Evolutionary conservation across 2,113 vertebrate species (phyloP), one percentile per base, ranked within the genome.

Genomic region (Nesogale talazaci): DNA sequence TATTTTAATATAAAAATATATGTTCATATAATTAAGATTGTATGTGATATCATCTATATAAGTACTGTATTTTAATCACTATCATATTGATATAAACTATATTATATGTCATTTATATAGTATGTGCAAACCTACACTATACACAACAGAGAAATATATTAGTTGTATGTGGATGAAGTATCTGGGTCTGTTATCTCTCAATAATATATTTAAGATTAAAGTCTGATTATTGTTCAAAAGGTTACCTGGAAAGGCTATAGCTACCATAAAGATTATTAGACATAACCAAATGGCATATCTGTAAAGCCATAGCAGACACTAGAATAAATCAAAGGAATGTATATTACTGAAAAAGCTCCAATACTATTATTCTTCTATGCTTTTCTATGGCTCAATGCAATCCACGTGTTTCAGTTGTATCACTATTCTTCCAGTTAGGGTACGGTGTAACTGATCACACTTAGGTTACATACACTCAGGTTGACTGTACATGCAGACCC

Each of bases 181-280:
- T 86, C 42, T 57, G 31, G 8, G 56, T 82, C 52, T 40, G 1
- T 89, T 7, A 82, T 52, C 19, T 70, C 75, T 16, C 83, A 87
- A 90, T 17, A 17, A 27, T 15, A 63, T 34, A 36, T 90, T 93
- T 78, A 79, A 61, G 85, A 17, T 36, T 57, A 88, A 86, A 86
- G 25, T 10, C 36, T 46, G 10, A 83, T 56, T 92, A 9, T 34
- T 84, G 1, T 67, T 42, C 23, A 42, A 25, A 23, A 76, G 6
- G 38, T 76, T 76, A 34, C 25, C 12, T 76, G 38, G 74, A 25
- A 25, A 42, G 25, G 27, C 40, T 14, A 76, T 5, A 76, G 29
- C 23, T 76, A 42, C 27, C 27, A 25, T 27, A 29, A 42, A 27
- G 38, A 40, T 42, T 42, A 16, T 42, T 27, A 76, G 38, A 42